Evolutionary conservation across 37 sponge, comb jelly and placozoan species (phyloP).

Genomic region (Hormiphora californensis): DNA sequence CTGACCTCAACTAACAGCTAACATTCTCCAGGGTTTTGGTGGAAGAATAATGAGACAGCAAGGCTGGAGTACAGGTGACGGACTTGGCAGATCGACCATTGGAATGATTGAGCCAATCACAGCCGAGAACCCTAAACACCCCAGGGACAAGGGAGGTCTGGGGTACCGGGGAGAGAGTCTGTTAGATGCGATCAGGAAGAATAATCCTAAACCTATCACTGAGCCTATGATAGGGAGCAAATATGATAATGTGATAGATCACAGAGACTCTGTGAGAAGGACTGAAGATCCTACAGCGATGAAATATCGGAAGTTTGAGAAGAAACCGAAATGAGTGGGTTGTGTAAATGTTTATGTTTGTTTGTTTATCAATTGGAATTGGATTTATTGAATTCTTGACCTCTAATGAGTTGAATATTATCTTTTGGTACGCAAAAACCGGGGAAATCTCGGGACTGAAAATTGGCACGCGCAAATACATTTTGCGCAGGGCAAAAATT

Average conservation of each 20-base stretch:
- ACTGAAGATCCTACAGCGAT: constrained; percentile 45
- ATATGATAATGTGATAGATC: neutral
- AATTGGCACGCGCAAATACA: no score
- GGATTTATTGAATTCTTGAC: no score
- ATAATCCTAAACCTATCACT: neutral
- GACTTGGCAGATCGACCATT: constrained; percentile 59
- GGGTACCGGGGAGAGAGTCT: constrained; percentile 61
- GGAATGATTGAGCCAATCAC: constrained; percentile 72
- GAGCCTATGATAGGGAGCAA: constrained; percentile 1
- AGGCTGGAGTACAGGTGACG: constrained; percentile 80
- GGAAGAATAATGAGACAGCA: constrained; percentile 64
- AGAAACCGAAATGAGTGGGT: no score
- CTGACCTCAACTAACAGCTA: neutral
- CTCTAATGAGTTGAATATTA: no score
- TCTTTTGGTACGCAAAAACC: no score
- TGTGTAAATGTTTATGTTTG: no score
- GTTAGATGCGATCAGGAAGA: constrained; percentile 9
- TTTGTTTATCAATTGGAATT: no score
- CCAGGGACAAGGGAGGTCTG: constrained; percentile 70
- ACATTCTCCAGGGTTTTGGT: constrained; percentile 69
- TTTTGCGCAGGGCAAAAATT: no score
- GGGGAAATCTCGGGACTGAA: no score
- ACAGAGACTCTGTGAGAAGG: neutral
- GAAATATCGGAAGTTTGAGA: neutral
- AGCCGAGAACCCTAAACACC: constrained; percentile 65